These are phyloP conservation scores for Campylorhamphus procurvoides DNA, from an alignment of 2,113 vertebrate genomes.

Conservation along the genomic window DNA sequence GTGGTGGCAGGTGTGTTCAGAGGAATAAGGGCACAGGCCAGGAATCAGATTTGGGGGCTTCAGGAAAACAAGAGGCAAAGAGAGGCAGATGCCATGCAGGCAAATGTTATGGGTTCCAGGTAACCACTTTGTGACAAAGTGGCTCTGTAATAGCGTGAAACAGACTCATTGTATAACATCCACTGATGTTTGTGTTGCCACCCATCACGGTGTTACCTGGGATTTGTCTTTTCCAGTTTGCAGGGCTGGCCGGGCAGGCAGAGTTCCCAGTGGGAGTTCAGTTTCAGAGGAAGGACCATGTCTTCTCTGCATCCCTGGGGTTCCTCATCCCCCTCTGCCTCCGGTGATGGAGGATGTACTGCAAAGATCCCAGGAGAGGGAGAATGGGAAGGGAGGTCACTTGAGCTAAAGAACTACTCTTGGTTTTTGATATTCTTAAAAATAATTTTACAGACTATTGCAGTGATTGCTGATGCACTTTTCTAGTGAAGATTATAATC, in stretches of 20 bases:
- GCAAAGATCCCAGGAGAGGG: background rate
- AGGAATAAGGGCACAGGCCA: background rate
- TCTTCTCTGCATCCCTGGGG: background rate
- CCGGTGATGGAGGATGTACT: background rate
- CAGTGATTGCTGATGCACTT: background rate
- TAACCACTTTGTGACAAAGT: background rate
- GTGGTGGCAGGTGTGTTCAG: background rate
- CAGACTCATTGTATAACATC: background rate
- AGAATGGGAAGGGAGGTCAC: background rate
- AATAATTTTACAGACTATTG: background rate
- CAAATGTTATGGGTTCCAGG: background rate
- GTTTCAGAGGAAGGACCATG: background rate
- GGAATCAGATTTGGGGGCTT: background rate
- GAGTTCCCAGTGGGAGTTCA: background rate
- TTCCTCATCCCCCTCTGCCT: background rate
- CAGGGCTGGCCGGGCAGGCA: background rate
- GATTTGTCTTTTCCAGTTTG: background rate
- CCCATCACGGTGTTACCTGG: background rate
- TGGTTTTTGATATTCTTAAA: background rate
- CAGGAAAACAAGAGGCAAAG: background rate
- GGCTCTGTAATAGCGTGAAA: fast-evolving
- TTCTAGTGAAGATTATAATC: background rate
- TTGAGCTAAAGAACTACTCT: background rate
- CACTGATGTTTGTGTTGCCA: background rate
- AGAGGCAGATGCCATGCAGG: background rate